These are phyloP conservation scores for Conus ventricosus DNA, from an alignment of 1,140 invertebrate genomes.

Conservation along the genomic window DNA sequence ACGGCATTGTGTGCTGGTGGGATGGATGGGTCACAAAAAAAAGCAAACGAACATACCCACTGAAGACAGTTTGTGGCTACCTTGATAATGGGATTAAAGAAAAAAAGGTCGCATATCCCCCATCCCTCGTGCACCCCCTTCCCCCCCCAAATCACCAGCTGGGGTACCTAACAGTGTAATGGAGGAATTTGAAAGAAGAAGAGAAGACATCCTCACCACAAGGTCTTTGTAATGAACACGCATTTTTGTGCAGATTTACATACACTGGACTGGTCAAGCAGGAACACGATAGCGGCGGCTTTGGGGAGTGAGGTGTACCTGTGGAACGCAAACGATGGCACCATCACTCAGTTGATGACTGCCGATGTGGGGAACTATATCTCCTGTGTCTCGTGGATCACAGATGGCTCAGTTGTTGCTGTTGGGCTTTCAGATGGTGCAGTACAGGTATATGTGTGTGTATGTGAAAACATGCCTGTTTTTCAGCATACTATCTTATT, in stretches of 20 bases:
- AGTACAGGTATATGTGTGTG: slow-evolving; percentile 63
- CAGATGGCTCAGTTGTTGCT: slow-evolving; percentile 89
- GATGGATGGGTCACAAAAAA: too few relatives aligned
- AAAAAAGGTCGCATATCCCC: too few relatives aligned
- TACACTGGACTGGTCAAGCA: slow-evolving; percentile 94
- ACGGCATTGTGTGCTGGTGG: too few relatives aligned
- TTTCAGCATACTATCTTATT: background rate
- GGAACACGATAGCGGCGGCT: slow-evolving; percentile 94
- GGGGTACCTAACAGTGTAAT: too few relatives aligned
- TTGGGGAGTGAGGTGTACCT: slow-evolving; percentile 90
- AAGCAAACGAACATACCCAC: too few relatives aligned
- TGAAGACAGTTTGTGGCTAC: too few relatives aligned
- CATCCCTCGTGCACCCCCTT: too few relatives aligned
- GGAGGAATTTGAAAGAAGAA: too few relatives aligned
- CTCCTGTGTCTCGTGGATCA: slow-evolving; percentile 91
- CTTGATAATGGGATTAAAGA: too few relatives aligned
- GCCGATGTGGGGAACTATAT: slow-evolving; percentile 83
- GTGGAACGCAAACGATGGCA: slow-evolving; percentile 94
- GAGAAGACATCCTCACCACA: too few relatives aligned
- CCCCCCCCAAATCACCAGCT: too few relatives aligned
- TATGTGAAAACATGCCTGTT: slow-evolving; percentile 4
- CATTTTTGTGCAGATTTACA: slow-evolving; percentile 85
- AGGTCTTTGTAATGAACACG: too few relatives aligned
- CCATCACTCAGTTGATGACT: slow-evolving; percentile 87
- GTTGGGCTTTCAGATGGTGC: slow-evolving; percentile 88